Conservation (phyloP, 2,797 vertebrate genomes). For the Chaenodraco wilsoni region DNA sequence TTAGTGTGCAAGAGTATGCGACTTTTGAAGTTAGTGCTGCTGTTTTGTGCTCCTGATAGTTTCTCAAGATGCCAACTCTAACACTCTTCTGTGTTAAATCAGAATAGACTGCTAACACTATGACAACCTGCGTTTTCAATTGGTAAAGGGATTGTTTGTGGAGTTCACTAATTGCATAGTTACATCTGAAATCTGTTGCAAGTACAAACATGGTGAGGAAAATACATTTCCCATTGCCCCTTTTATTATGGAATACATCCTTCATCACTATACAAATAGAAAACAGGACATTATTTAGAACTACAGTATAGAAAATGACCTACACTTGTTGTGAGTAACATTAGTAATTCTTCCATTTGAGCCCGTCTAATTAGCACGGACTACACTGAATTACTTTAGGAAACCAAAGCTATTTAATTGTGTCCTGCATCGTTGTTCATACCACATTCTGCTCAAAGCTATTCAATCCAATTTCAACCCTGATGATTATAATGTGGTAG, state of each 20-base stretch:
- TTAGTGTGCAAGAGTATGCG: too few relatives aligned
- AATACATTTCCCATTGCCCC: neutral
- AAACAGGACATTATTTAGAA: constrained; percentile 9
- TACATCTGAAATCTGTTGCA: neutral
- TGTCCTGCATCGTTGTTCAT: constrained; percentile 58
- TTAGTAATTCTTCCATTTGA: constrained; percentile 47
- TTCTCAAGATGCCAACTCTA: neutral
- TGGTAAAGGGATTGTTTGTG: neutral
- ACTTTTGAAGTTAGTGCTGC: too few relatives aligned
- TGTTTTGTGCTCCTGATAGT: too few relatives aligned
- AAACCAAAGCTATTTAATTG: constrained; percentile 60
- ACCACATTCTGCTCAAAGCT: constrained; percentile 65
- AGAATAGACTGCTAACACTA: neutral
- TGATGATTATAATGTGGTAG: constrained; percentile 74
- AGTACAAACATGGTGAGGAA: neutral
- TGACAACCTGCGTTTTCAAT: neutral
- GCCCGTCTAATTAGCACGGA: constrained; percentile 44
- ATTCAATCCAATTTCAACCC: constrained; percentile 72
- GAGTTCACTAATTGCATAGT: neutral
- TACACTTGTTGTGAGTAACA: constrained; percentile 19
- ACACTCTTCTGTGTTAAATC: constrained; percentile 1
- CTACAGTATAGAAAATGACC: constrained; percentile 5
- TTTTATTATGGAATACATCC: neutral
- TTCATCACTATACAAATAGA: constrained; percentile 3
- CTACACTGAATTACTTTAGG: constrained; percentile 44